Evolutionary conservation across 2,113 vertebrate species (phyloP), one percentile per base, ranked within the genome.

Genomic region (Hydropotes inermis): DNA sequence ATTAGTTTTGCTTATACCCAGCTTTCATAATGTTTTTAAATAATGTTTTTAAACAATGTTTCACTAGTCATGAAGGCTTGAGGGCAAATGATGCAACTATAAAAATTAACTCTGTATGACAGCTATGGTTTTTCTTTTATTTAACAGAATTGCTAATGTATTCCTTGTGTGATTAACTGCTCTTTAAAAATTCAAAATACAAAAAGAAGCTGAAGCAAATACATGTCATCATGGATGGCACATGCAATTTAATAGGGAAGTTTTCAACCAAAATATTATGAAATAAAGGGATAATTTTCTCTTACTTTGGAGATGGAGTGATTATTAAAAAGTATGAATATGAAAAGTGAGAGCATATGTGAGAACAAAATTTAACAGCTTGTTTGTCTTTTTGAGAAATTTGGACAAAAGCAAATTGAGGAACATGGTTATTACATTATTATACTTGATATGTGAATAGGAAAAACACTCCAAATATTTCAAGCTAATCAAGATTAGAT

Each of bases 151-250:
- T 47, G 36, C 14, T 84, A 84, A 96, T 30, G 45, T 33, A 61
- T 91, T 92, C 15, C 8, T 89, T 87, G 83, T n/a, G 28, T 90
- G 92, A 92, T 57, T 58, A 96, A 81, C 64, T 91, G 2, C 17
- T 84, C 16, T 97, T 98, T 90, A 89, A 92, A 97, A 96, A 76
- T 84, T 96, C 45, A 55, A 96, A 95, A 50, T 58, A 19, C 11
- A 96, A 27, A 9, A 87, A 50, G 43, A 74, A 94, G 11, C 78
- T 86, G 13, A 94, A 94, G 19, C 12, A 94, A 89, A 67, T 76
- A n/a, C 47, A 78, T 89, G 23, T 50, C 43, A 54, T 93, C 76
- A 55, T 84, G 13, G 33, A 57, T 58, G 74, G 39, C 21, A 57
- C 74, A 64, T 43, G n/a, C 67, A 92, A 84, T 30, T 82, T 91